Base-by-base conservation (phyloP, 2,797 vertebrate genomes). In the Odontamblyopus rebecca region DNA sequence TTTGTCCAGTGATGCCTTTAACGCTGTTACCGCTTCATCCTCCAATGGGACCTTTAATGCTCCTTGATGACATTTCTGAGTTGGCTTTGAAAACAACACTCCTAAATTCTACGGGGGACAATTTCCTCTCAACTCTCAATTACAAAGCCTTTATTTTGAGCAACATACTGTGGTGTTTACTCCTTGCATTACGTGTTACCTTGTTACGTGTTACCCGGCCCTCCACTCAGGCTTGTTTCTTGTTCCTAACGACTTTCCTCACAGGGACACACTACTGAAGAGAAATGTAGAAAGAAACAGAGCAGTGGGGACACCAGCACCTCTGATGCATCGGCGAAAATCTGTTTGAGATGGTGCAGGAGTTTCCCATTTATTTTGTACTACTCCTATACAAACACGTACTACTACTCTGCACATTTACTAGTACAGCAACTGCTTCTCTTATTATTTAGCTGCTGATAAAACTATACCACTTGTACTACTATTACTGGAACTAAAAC, bases 201-300 rank as follows among this genome's bases (percentile, higher is more conserved):
- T 48, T 16, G n/a, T n/a, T n/a, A n/a, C n/a, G n/a, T n/a, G n/a
- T n/a, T n/a, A 50, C 27, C 19, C 41, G 16, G 32, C 65, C 35
- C 61, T 72, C 27, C 18, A 69, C 29, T 75, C 68, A 64, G 59
- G 9, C 18, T 4, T 63, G 65, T 72, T 72, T 76, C 27, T 69
- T 73, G 38, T 75, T 74, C 70, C 61, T 82, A 71, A 80, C 78
- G 81, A 73, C 65, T 67, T 70, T 64, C 44, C 75, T 78, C 68
- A 67, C 67, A 80, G 66, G 71, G 70, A 59, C 64, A 76, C 68
- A 60, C 54, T 59, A 60, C 56, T 62, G 50, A 50, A 63, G 61
- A 57, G 32, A 73, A 57, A 66, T 41, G 75, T 1, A 68, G 57
- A 44, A 64, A 56, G 3, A 59, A 81, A 60, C 16, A 6, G 68